Conservation (phyloP, 2,797 vertebrate species). For the Melanotaenia parkinsoni region DNA sequence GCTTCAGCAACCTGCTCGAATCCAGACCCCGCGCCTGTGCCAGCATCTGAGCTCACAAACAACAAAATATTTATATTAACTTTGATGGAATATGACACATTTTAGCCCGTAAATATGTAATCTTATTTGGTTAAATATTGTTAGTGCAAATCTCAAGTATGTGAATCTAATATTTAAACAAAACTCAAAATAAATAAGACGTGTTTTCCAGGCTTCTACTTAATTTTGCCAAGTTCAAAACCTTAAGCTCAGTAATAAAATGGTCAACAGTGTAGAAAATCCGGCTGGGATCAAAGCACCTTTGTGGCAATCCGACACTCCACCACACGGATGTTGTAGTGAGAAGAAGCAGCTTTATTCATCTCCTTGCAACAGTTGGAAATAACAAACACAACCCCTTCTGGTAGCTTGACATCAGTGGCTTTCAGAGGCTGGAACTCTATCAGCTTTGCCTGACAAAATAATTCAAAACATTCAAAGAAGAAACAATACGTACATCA, state of each 20-base stretch:
- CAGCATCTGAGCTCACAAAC: constrained; percentile 84
- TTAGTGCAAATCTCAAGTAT: not conserved
- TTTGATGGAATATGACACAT: constrained; percentile 12
- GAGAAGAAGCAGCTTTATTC: constrained; percentile 97
- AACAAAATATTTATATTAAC: not conserved
- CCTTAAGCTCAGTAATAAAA: not conserved
- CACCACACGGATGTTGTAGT: constrained; percentile 96
- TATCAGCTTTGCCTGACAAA: constrained; percentile 94
- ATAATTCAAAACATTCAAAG: constrained; percentile 16
- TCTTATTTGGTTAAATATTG: not conserved
- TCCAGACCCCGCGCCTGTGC: constrained; percentile 86
- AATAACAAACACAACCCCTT: constrained; percentile 93
- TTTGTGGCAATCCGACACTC: constrained; percentile 96
- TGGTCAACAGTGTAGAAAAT: not conserved
- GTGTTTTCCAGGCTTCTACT: not conserved
- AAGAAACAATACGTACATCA: not conserved
- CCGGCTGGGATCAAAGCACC: constrained; percentile 74
- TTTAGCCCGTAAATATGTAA: not conserved
- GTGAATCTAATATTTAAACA: not conserved
- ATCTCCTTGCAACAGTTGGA: constrained; percentile 96
- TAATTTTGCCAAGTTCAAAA: not conserved
- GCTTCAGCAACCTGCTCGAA: constrained; percentile 80
- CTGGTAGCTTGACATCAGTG: constrained; percentile 92
- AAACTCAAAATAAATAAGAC: not conserved
- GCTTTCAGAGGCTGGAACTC: constrained; percentile 93